phyloP scores from a whole-genome alignment of 2,113 vertebrate species.

The Lepus europaeus region DNA sequence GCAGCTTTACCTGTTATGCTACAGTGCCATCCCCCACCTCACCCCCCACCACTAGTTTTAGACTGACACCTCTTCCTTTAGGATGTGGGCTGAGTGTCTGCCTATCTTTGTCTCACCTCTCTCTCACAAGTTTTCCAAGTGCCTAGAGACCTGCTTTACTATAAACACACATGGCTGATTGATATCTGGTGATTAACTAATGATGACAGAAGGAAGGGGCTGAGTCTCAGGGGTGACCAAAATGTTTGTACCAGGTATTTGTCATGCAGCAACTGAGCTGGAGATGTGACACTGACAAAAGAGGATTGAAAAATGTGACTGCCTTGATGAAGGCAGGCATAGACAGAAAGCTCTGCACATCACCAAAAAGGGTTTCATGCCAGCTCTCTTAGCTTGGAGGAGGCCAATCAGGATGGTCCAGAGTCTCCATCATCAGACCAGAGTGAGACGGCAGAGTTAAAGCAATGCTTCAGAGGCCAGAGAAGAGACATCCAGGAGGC shows the following conservation, averaged over 20 bases:
- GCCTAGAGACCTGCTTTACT: not conserved
- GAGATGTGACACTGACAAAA: not conserved
- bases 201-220: conserved; percentile 8
- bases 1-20: no score
- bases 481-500: not conserved
- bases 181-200: conserved; percentile 5
- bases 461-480: not conserved
- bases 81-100: not conserved
- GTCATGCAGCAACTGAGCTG: not conserved
- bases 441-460: not conserved
- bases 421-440: not conserved
- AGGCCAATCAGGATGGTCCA: not conserved
- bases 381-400: not conserved
- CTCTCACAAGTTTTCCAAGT: not conserved
- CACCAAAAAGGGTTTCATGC: accelerated
- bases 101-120: not conserved
- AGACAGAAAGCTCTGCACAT: not conserved
- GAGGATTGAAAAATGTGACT: not conserved
- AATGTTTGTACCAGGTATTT: not conserved
- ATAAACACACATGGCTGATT: conserved; percentile 7
- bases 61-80: not conserved
- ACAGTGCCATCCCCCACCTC: no score
- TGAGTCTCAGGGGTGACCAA: not conserved
- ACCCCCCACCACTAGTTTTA: not conserved
- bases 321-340: not conserved